phyloP scores from a whole-genome alignment of 2,113 vertebrate genomes.

The Panurus biarmicus region DNA sequence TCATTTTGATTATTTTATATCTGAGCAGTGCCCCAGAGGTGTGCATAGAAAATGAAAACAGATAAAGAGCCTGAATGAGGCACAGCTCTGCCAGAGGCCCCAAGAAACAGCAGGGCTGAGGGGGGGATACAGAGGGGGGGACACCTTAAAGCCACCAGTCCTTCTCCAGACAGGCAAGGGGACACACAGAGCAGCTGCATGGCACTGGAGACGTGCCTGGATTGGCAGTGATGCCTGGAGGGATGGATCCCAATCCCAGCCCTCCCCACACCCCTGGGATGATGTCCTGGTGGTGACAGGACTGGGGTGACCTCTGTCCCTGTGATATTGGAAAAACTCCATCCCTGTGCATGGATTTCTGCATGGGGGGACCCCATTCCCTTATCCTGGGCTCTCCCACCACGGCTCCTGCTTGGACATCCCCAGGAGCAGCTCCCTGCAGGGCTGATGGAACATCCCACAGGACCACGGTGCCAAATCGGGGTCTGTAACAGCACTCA shows the following conservation, averaged over 20 bases:
- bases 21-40: constrained; percentile 52
- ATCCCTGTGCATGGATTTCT: neutral
- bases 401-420: neutral
- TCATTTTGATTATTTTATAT: constrained; percentile 51
- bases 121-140: neutral
- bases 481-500: neutral
- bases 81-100: neutral
- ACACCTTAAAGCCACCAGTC: neutral
- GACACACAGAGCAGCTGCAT: rapidly evolving
- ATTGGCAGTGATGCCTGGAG: neutral
- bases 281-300: rapidly evolving
- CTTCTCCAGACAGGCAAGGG: neutral
- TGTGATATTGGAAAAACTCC: neutral
- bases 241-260: neutral
- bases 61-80: constrained; percentile 27
- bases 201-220: neutral
- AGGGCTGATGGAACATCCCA: neutral
- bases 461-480: rapidly evolving
- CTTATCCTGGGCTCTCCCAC: neutral
- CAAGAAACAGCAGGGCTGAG: neutral
- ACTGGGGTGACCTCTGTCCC: neutral
- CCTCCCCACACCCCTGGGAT: neutral
- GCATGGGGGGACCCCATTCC: neutral
- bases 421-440: neutral
- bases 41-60: constrained; percentile 49